A percentile compares a stretch with the other conserved stretches of the same genome.
phyloP scores from a whole-genome alignment of 2,113 vertebrate species.

The Varanus komodoensis region DNA sequence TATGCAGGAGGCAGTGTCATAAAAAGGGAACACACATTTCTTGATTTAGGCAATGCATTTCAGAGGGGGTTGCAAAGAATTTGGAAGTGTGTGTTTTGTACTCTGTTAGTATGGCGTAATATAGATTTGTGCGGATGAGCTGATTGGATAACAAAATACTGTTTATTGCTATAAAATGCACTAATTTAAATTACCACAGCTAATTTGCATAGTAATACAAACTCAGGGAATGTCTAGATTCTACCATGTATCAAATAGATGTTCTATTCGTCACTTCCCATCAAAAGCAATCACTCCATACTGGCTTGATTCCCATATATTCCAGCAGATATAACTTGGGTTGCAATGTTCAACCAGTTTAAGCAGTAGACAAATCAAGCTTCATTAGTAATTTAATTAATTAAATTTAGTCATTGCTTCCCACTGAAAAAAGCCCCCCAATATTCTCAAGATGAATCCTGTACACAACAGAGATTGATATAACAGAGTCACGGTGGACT shows the following conservation, averaged over 20 bases:
- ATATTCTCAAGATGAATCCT: too few species aligned
- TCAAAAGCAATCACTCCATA: neutral
- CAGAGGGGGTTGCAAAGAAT: neutral
- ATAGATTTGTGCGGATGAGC: neutral
- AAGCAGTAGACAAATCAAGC: neutral
- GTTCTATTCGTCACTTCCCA: neutral
- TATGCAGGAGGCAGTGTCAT: neutral
- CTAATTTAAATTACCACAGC: neutral
- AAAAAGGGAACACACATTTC: neutral
- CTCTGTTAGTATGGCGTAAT: neutral
- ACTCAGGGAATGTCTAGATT: neutral
- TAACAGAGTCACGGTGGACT: too few species aligned
- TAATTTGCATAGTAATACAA: neutral
- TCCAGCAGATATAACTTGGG: neutral
- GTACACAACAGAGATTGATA: too few species aligned
- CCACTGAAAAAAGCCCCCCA: too few species aligned
- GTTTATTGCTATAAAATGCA: neutral
- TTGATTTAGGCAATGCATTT: neutral
- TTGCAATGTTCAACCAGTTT: neutral
- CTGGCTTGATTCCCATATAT: neutral
- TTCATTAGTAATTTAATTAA: too few species aligned
- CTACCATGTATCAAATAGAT: neutral
- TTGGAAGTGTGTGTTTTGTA: neutral
- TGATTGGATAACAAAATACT: conserved; percentile 1
- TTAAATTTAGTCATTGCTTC: too few species aligned